Evolutionary conservation across 2,888 invertebrate species (phyloP).

Genomic region (Drosophila fungiperda): DNA sequence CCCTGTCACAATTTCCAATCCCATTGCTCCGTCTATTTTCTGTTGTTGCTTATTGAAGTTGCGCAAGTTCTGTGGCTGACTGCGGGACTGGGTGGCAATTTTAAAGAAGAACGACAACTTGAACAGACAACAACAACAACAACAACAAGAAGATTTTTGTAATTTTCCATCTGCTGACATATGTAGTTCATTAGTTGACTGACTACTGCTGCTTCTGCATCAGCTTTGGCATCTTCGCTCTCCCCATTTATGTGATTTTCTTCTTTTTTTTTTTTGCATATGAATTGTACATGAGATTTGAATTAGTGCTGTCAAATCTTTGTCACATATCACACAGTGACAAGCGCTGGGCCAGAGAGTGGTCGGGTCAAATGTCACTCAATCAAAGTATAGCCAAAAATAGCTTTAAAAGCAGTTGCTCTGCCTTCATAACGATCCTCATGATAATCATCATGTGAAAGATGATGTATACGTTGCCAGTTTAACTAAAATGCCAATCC

Average conservation of each 20-base stretch:
- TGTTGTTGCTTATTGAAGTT: slow-evolving; percentile 58
- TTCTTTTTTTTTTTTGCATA: slow-evolving; percentile 47
- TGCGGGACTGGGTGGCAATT: slow-evolving; percentile 25
- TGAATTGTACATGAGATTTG: slow-evolving; percentile 74
- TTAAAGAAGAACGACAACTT: slow-evolving; percentile 48
- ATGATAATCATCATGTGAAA: slow-evolving; percentile 9
- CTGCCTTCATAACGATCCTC: slow-evolving; percentile 7
- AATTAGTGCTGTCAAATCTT: slow-evolving; percentile 79
- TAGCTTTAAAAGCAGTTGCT: slow-evolving; percentile 65
- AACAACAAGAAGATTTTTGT: slow-evolving; percentile 52
- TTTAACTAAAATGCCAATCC: slow-evolving; percentile 53
- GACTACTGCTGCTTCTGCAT: background rate
- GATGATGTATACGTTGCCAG: slow-evolving; percentile 39
- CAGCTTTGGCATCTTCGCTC: background rate
- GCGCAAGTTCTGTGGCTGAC: slow-evolving; percentile 37
- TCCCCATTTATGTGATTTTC: background rate
- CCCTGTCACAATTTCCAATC: slow-evolving; percentile 22
- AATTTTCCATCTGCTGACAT: slow-evolving; percentile 75
- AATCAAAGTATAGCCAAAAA: slow-evolving; percentile 63
- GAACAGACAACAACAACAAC: slow-evolving; percentile 48
- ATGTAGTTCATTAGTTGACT: slow-evolving; percentile 74
- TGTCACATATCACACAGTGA: slow-evolving; percentile 66
- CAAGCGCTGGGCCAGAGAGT: background rate
- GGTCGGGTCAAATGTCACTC: slow-evolving; percentile 57
- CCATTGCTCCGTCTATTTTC: slow-evolving; percentile 32